phyloP scores from a whole-genome alignment of 1,140 invertebrate genomes.

The Orchestia grillus region DNA sequence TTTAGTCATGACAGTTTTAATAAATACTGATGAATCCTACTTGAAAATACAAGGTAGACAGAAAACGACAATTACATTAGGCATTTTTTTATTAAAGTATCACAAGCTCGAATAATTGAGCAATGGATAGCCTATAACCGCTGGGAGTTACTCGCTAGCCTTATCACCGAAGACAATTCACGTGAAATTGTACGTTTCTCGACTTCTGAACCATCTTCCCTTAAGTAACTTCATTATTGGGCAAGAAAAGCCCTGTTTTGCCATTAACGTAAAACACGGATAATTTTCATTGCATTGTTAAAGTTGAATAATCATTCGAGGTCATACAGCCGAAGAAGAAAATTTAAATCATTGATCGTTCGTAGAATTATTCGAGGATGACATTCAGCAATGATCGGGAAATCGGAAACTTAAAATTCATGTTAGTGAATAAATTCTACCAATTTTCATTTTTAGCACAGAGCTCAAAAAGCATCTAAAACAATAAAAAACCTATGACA shows the following conservation, averaged over 20 bases:
- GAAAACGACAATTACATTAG: neutral
- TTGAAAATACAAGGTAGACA: no score
- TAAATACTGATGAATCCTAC: no score
- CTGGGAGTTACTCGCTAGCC: neutral
- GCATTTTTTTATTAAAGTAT: constrained; percentile 44
- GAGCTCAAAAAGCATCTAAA: no score
- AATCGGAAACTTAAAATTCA: neutral
- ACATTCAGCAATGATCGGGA: neutral
- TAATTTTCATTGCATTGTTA: neutral
- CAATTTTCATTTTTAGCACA: no score
- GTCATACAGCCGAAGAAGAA: neutral
- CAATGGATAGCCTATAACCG: constrained; percentile 33
- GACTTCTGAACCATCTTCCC: neutral
- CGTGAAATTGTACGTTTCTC: neutral
- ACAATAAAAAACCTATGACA: no score
- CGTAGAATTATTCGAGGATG: neutral
- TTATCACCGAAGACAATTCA: constrained; percentile 2
- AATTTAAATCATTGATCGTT: neutral
- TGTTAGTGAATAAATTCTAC: neutral
- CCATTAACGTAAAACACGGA: neutral
- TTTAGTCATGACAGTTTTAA: no score
- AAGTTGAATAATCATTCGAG: neutral
- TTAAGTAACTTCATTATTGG: neutral
- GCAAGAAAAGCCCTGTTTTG: neutral
- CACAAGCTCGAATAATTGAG: constrained; percentile 28